Base-by-base conservation (phyloP, 2,797 vertebrate species). In the Ibycter americanus region DNA sequence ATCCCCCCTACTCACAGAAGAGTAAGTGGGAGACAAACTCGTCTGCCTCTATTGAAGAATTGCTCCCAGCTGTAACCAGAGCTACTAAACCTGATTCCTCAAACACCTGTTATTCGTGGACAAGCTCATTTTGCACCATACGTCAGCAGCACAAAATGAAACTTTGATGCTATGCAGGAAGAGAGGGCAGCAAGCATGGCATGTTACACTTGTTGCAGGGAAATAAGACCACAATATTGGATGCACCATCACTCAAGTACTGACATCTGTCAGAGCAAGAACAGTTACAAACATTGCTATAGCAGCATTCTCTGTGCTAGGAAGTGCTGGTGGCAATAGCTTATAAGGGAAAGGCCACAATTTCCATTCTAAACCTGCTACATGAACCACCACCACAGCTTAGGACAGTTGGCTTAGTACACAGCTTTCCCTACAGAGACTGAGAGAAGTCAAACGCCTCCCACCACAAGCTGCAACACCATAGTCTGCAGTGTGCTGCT, bases 51-150 rank as follows among this genome's bases (percentile, higher is more conserved):
- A 25, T 92, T 96, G 96, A 97, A 96, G 96, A 97, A 96, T 26
- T 88, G 89, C 93, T 97, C 96, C 96, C 89, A 89, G 91, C 94
- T 97, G 97, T 90, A 90, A 97, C 54, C 11, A 83, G 73, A 97
- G 93, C 94, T 93, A 93, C 95, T 93, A 93, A 91, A 90, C 44
- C 42, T 67, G 89, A 97, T 91, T 97, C 96, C 92, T 97, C 90
- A 94, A 93, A 67, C 87, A 97, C 95, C 97, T 98, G 97, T 96
- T 87, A 92, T 91, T 97, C 97, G 81, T 72, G 96, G 94, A 97
- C 96, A 96, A 95, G 93, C 87, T 89, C 92, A 87, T 96, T 97
- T 95, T 96, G 86, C 91, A 95, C 88, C 87, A 87, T 29, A 93
- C 7, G 3, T 91, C 97, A 97, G 93, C 93, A 95, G 76, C 96